Base-by-base conservation (phyloP, 2,113 vertebrate species). In the Mustela nigripes region DNA sequence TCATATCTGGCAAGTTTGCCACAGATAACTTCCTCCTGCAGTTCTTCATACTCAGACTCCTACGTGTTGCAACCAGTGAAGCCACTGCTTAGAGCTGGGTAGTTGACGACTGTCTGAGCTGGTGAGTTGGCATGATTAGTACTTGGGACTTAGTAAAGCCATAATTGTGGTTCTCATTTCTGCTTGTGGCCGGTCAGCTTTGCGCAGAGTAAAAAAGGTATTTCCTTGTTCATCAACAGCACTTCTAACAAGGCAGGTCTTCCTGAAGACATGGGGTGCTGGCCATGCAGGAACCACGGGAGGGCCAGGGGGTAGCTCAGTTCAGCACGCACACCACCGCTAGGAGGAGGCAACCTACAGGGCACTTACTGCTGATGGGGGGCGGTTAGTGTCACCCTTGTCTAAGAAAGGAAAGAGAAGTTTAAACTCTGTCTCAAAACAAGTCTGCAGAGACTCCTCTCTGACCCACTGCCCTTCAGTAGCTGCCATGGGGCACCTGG, bases 11-110 rank as follows among this genome's bases (percentile, higher is more conserved):
- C 42, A 76, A 58, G 53, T 86, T 92, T 89, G 18, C 28, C 48
- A 63, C 73, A 89, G 39, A 60, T 74, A 84, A 96, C 91, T 97
- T 97, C 97, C 89, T 97, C 50, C 24, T 95, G 73, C 12, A 56
- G 45, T 33, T 92, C 95, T 81, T 84, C 81, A 73, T 81, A 36
- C 28, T 79, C 53, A 42, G 0, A 79, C 58, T 90, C 53, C 45
- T 78, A 63, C 4, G 2, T 95, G 71, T 78, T 92, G 50, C 76
- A 93, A 9, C 36, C 74, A 92, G 18, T 6, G 3, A 82, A 81
- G 81, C 67, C 5, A 86, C 48, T 74, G 21, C 53, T 73, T 82
- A 83, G 65, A 90, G 53, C 22, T 36, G 4, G 45, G 42, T 15
- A n/a, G 42, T 60, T 18, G 67, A 60, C 92, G 95, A 94, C 31